Base-by-base conservation (phyloP, 2,888 invertebrate species). In the Chalcosyrphus nemorum region DNA sequence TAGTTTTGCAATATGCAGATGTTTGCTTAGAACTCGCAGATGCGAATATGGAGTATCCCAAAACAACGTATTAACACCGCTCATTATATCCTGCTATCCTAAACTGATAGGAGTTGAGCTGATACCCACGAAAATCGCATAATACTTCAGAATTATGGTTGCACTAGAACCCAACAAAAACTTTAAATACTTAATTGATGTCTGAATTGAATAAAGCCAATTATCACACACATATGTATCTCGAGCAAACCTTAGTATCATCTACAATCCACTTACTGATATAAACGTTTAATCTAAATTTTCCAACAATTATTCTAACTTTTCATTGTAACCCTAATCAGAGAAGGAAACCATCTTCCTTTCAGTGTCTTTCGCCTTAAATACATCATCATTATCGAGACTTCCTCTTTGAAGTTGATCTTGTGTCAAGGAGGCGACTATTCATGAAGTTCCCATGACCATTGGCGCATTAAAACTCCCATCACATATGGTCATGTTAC, bases 401-500 rank as follows among this genome's bases (percentile, higher is more conserved):
- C 21, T 65, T 65, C 47, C 63, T 65, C 47, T 65, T 50, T 21
- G 50, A 65, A 47, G 35, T 21, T 24, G 29, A 13, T n/a, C n/a
- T n/a, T n/a, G n/a, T 35, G 45, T 32, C 47, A 65, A 35, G 50
- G 15, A 47, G 15, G 15, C n/a, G n/a, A n/a, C n/a, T 65, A 32
- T 21, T 66, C 52, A 41, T 66, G 41, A 52, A 41, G 17, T 52
- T 66, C 66, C 66, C 66, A 52, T 52, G 52, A 17, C 56, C 56
- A 57, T 21, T 57, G n/a, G 19, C 35, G 4, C 52, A 66, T 66
- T 66, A 52, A n/a, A 38, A 11, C 11, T 66, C 24, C 35, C 65
- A n/a, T 47, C 50, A 45, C 35, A 50, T 17, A 32, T 45, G 29
- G 45, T 43, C 38, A 15, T 57, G 21, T 24, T 41, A 15, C 41